These are phyloP conservation scores for Diachasmimorpha longicaudata DNA, from an alignment of 1,140 invertebrate species.

Conservation along the genomic window DNA sequence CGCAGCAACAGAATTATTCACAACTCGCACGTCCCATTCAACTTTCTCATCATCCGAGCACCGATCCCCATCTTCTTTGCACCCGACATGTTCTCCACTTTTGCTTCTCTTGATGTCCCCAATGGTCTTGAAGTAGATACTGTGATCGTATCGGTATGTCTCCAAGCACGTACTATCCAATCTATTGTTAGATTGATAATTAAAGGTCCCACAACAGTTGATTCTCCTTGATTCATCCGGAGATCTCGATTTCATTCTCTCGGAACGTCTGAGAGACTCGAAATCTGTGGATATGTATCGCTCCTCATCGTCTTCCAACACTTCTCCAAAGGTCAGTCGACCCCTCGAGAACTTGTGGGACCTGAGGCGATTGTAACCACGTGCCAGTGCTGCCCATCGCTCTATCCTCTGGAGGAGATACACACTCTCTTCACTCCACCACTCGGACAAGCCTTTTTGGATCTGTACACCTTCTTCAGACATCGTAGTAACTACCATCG, in stretches of 20 bases:
- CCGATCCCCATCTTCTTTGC: background rate
- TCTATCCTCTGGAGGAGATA: constrained; percentile 55
- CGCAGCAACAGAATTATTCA: background rate
- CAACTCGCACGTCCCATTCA: background rate
- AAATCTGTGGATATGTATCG: constrained; percentile 32
- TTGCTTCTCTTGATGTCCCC: constrained; percentile 47
- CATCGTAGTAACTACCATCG: constrained; percentile 13
- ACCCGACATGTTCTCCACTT: constrained; percentile 2
- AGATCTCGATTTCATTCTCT: constrained; percentile 27
- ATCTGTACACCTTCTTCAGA: constrained; percentile 28
- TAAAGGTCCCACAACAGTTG: constrained; percentile 49
- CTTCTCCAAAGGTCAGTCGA: background rate
- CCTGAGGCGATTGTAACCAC: constrained; percentile 54
- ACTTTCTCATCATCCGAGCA: background rate
- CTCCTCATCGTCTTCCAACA: constrained; percentile 36
- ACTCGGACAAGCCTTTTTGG: constrained; percentile 47
- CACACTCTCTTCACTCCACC: constrained; percentile 57
- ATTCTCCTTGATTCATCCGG: constrained; percentile 44
- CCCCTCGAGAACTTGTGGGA: constrained; percentile 43
- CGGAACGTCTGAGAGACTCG: constrained; percentile 28
- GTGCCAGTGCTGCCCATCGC: constrained; percentile 49
- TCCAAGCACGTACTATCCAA: constrained; percentile 54
- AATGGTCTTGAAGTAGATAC: constrained; percentile 60
- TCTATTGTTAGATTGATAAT: constrained; percentile 53
- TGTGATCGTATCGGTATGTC: constrained; percentile 56